A percentile compares a stretch with the other conserved stretches of the same genome.
Evolutionary conservation across 2,888 invertebrate genomes (phyloP).

Genomic region (Lochmaea crataegi): DNA sequence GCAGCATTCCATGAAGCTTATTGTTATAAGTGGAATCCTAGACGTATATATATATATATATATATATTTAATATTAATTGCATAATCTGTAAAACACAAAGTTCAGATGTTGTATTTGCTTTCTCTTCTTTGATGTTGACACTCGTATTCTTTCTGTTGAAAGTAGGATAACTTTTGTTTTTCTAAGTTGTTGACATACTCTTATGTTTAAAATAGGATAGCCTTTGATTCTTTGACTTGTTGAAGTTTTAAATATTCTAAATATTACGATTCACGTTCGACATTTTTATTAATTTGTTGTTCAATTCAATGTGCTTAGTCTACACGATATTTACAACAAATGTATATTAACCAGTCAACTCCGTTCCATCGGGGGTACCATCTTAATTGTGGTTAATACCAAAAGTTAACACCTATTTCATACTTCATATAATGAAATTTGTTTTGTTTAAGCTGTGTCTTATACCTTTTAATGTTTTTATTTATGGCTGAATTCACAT

Average conservation of each 20-base stretch:
- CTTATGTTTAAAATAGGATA: slow-evolving; percentile 11
- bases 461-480: no score
- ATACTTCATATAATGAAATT: no score
- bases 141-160: slow-evolving; percentile 1
- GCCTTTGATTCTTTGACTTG: slow-evolving; percentile 10
- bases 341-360: no score
- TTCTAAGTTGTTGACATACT: slow-evolving; percentile 13
- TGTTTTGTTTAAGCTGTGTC: no score
- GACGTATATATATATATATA: slow-evolving; percentile 4
- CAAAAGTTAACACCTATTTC: no score
- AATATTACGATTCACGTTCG: neutral
- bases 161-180: slow-evolving; percentile 11
- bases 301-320: no score
- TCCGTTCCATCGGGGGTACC: no score
- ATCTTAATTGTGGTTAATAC: no score
- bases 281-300: no score
- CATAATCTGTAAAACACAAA: slow-evolving; percentile 21
- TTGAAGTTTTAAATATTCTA: neutral
- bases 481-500: no score
- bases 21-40: slow-evolving; percentile 19
- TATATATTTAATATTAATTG: slow-evolving; percentile 13
- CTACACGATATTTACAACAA: no score
- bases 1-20: slow-evolving; percentile 6
- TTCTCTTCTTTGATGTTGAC: slow-evolving; percentile 14
- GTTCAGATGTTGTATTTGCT: slow-evolving; percentile 7